Base-by-base conservation (phyloP, 2,797 vertebrate species). In the Leuciscus waleckii region DNA sequence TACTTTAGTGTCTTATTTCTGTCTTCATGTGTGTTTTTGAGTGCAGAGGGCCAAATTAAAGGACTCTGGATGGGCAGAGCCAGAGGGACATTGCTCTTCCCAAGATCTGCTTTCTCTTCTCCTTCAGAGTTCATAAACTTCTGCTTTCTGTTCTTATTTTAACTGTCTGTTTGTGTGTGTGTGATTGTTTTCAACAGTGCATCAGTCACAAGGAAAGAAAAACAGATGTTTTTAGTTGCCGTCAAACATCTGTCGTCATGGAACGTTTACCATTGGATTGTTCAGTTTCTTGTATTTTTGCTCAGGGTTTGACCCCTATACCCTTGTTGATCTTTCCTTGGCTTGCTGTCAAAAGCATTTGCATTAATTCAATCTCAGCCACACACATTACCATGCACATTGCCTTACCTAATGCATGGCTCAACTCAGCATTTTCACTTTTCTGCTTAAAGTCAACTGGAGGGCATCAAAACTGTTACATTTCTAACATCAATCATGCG, bases 351-450 rank as follows among this genome's bases (percentile, higher is more conserved):
- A 85, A 54, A 81, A 39, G 49, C 35, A 21, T 85, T 71, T 87
- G 81, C 79, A 69, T 78, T 85, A 82, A 82, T 78, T 56, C 79
- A 67, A 37, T 29, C 67, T 71, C 81, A 80, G 56, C 61, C 61
- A 29, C 23, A 29, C 23, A 35, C 86, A 79, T 88, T 87, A 84
- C 68, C 79, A 84, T 83, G 79, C 75, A 58, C 70, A 71, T 58
- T 80, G 81, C 82, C 79, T 76, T 74, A 77, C 70, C 75, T 41
- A 41, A 65, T 54, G 37, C 54, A 79, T 41, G 29, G 32, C 80
- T 74, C 61, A 83, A 75, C 85, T 91, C 87, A 88, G 88, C 88
- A 37, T 43, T 90, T 86, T 86, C 13, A 81, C 56, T 81, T 85
- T 85, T 82, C 74, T 49, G 37, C 39, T 63, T 74, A 79, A 85